These are phyloP conservation scores for Proctacanthus coquilletti DNA, from an alignment of 1,140 invertebrate species.

Conservation along the genomic window DNA sequence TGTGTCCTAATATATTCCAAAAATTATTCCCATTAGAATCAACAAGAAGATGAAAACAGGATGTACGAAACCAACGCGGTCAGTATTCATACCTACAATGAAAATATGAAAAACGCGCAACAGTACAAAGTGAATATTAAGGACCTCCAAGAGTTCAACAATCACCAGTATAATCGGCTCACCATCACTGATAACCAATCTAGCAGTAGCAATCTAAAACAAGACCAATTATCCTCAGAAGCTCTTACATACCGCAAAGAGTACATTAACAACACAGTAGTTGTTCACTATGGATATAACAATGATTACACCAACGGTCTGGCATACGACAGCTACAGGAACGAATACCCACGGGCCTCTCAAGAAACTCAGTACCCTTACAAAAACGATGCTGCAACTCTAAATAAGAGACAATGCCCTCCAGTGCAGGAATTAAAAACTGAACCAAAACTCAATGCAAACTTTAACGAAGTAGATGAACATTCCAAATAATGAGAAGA, in stretches of 20 bases:
- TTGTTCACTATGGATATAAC: background rate
- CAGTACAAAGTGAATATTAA: conserved; percentile 1
- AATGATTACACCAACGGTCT: background rate
- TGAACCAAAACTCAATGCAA: too few relatives aligned
- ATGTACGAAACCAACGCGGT: too few relatives aligned
- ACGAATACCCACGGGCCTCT: background rate
- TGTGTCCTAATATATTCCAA: background rate
- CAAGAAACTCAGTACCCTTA: too few relatives aligned
- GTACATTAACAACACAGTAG: background rate
- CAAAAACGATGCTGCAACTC: too few relatives aligned
- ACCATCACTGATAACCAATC: background rate
- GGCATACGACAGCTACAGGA: background rate
- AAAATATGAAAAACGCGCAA: background rate
- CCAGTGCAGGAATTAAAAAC: too few relatives aligned
- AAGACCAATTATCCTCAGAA: conserved; percentile 1
- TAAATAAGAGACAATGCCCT: too few relatives aligned
- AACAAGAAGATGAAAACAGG: background rate
- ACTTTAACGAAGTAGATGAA: too few relatives aligned
- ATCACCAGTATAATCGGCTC: background rate
- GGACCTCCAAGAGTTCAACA: background rate
- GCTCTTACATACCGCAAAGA: background rate
- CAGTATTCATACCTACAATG: too few relatives aligned
- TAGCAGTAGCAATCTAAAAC: background rate
- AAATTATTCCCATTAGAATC: background rate
- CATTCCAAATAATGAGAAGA: too few relatives aligned